Evolutionary conservation across 2,113 vertebrate genomes (phyloP).

Genomic region (Collichthys lucidus): DNA sequence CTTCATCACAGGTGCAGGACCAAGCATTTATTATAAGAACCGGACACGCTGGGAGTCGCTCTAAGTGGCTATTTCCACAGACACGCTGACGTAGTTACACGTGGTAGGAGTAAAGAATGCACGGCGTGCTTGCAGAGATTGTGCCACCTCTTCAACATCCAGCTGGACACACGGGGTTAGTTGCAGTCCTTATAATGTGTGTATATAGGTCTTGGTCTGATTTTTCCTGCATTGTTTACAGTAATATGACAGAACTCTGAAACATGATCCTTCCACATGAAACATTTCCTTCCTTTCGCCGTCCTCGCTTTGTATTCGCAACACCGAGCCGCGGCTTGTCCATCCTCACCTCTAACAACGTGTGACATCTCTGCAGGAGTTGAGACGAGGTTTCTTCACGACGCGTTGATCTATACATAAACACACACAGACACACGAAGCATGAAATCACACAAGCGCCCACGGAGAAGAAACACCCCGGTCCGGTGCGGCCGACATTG

Average conservation of each 20-base stretch:
- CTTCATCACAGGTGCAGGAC: background rate
- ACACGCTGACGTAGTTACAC: background rate
- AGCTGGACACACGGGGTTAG: too few species aligned
- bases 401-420: constrained; percentile 6
- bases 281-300: constrained; percentile 2
- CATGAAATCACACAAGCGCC: constrained; percentile 38
- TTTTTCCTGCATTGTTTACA: background rate
- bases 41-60: background rate
- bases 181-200: background rate
- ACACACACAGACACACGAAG: constrained; percentile 35
- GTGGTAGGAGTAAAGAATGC: background rate
- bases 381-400: constrained; percentile 1
- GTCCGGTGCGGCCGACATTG: constrained; percentile 47
- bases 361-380: background rate
- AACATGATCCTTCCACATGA: constrained; percentile 4
- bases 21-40: background rate
- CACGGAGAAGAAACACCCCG: constrained; percentile 22
- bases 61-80: background rate
- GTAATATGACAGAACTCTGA: background rate
- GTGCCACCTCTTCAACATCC: background rate
- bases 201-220: background rate
- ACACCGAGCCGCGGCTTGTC: background rate
- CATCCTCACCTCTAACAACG: background rate
- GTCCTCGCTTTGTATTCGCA: constrained; percentile 4
- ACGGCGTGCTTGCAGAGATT: background rate